Evolutionary conservation across 2,113 vertebrate genomes (phyloP), one percentile per base, ranked within the genome.

Genomic region (Casuarius casuarius): DNA sequence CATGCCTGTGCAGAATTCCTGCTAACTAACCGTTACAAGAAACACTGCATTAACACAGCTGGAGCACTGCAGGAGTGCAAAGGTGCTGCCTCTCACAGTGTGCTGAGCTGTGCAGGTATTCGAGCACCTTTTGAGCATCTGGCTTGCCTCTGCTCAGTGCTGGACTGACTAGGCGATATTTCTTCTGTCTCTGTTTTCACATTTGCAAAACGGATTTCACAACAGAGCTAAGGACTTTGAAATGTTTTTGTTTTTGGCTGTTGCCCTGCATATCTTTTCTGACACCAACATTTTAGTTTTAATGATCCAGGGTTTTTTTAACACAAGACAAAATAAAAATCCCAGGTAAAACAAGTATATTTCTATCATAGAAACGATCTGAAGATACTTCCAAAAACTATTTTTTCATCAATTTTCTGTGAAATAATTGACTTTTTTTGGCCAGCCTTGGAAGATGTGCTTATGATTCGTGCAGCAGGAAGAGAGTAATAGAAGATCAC

Each of bases 121-220:
- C 28, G 0, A 0, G 13, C 49, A 35, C 26, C 16, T 9, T 16
- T 22, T 18, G 12, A 58, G 14, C 46, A 67, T 28, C 5, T 18
- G 44, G 21, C 20, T 10, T 1, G 8, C 26, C 58, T 35, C 51
- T 66, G 25, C 58, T 48, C 17, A 35, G 14, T 2, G 16, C 46
- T 63, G 48, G 31, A 46, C 0, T 2, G 5, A 46, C 31, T 15
- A 18, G 17, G 11, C 13, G 52, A 22, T 7, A 21, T 42, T 70
- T 31, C 16, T 71, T 52, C 49, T 73, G 63, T n/a, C 26, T 7
- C 12, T 46, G 3, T 70, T 71, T 61, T 48, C 82, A 59, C 29
- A 62, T 52, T 9, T 71, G 33, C 40, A 78, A 82, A 71, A 58
- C 4, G 23, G 19, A 49, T 88, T 84, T 72, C 67, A 72, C 29